These are phyloP conservation scores for Conus betulinus DNA, from an alignment of 1,140 invertebrate species.

Conservation along the genomic window DNA sequence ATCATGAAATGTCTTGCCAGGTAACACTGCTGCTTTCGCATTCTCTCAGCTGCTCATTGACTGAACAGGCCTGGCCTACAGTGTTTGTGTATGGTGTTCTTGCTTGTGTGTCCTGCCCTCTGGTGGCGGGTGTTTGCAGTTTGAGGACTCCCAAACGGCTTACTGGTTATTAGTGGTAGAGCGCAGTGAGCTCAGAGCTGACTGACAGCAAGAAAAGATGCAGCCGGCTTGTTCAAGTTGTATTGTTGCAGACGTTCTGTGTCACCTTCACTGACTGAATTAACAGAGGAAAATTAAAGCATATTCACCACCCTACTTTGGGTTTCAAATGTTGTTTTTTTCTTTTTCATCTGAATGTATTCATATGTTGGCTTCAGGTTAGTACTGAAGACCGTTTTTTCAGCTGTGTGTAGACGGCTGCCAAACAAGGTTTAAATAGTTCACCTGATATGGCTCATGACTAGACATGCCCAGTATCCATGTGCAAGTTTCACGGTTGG, in stretches of 20 bases:
- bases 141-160: constrained; percentile 2
- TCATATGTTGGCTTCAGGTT: too few species aligned
- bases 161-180: not conserved
- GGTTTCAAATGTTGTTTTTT: not conserved
- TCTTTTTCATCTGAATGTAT: not conserved
- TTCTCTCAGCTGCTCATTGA: too few species aligned
- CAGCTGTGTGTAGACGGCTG: too few species aligned
- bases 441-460: too few species aligned
- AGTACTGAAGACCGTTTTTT: too few species aligned
- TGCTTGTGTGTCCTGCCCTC: not conserved
- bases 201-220: not conserved
- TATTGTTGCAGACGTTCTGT: not conserved
- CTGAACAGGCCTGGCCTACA: too few species aligned
- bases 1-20: too few species aligned
- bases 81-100: not conserved
- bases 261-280: constrained; percentile 35
- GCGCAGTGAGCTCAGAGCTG: not conserved
- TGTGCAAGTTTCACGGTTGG: too few species aligned
- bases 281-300: constrained; percentile 26
- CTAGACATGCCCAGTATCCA: too few species aligned
- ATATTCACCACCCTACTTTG: constrained; percentile 28
- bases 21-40: too few species aligned
- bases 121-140: not conserved
- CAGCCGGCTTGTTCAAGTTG: not conserved
- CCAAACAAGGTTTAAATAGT: too few species aligned